Evolutionary conservation across 2,888 invertebrate genomes (phyloP).

Genomic region (Acleris literana): DNA sequence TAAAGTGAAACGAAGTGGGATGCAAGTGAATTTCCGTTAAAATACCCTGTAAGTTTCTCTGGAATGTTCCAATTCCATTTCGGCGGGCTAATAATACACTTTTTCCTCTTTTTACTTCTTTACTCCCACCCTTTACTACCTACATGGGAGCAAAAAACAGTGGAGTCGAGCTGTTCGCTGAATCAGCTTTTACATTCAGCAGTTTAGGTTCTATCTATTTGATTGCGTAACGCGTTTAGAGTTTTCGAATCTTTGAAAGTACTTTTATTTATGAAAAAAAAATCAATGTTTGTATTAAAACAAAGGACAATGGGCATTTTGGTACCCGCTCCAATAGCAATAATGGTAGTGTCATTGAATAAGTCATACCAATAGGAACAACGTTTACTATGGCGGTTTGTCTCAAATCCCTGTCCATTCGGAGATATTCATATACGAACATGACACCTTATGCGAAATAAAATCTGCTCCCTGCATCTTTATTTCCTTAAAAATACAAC

Average conservation of each 20-base stretch:
- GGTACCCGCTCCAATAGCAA: too few species aligned
- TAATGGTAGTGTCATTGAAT: too few species aligned
- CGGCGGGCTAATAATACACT: constrained; percentile 83
- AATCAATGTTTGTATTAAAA: too few species aligned
- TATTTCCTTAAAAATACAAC: too few species aligned
- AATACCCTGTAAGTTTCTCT: constrained; percentile 57
- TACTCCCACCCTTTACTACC: constrained; percentile 82
- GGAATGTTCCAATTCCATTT: constrained; percentile 84
- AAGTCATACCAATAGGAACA: too few species aligned
- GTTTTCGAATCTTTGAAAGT: neutral
- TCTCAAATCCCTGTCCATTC: too few species aligned
- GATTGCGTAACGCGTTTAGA: neutral
- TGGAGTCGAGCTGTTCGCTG: constrained; percentile 52
- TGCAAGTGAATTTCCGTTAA: constrained; percentile 73
- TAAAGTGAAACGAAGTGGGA: constrained; percentile 79
- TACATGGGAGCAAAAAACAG: constrained; percentile 54
- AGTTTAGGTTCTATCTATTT: neutral
- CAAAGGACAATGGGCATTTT: too few species aligned
- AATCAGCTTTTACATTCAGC: constrained; percentile 3
- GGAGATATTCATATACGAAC: too few species aligned
- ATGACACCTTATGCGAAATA: too few species aligned
- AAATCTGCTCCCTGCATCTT: too few species aligned
- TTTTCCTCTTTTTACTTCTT: constrained; percentile 82
- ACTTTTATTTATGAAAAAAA: too few species aligned
- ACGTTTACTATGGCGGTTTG: too few species aligned